Conservation (phyloP, 1,140 invertebrate genomes). For the Bombus fervidus region DNA sequence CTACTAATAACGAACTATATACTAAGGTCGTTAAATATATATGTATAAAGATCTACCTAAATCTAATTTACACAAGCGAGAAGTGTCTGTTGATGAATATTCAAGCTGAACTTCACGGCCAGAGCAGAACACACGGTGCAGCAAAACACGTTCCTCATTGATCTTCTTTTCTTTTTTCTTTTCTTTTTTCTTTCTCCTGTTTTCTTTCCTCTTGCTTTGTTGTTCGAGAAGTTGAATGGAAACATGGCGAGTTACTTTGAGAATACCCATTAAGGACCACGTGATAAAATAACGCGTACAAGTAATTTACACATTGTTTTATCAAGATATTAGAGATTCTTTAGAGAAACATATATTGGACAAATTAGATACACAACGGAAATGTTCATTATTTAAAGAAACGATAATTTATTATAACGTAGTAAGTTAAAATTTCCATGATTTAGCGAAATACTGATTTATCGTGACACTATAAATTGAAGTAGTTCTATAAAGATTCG, state of each 20-base stretch:
- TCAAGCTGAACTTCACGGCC: slow-evolving; percentile 29
- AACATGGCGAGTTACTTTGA: neutral
- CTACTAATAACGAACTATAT: slow-evolving; percentile 26
- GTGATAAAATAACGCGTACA: too few relatives aligned
- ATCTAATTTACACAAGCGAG: slow-evolving; percentile 49
- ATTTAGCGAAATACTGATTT: neutral
- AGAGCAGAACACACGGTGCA: slow-evolving; percentile 28
- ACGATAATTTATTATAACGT: too few relatives aligned
- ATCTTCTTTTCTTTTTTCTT: neutral
- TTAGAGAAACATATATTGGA: too few relatives aligned
- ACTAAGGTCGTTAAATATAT: slow-evolving; percentile 12
- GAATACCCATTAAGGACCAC: too few relatives aligned
- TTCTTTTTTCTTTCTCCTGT: neutral
- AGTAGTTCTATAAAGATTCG: too few relatives aligned
- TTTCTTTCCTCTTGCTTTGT: neutral
- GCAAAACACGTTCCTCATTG: slow-evolving; percentile 32
- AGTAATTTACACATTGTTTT: too few relatives aligned
- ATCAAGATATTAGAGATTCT: too few relatives aligned
- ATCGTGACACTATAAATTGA: neutral
- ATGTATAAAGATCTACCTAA: slow-evolving; percentile 26
- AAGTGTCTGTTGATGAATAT: slow-evolving; percentile 42
- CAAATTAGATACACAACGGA: neutral
- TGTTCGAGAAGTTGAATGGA: slow-evolving; percentile 9
- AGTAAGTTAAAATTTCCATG: neutral
- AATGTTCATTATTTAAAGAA: neutral